phyloP scores from a whole-genome alignment of 2,888 invertebrate species.

The Cheiracanthium punctorium region DNA sequence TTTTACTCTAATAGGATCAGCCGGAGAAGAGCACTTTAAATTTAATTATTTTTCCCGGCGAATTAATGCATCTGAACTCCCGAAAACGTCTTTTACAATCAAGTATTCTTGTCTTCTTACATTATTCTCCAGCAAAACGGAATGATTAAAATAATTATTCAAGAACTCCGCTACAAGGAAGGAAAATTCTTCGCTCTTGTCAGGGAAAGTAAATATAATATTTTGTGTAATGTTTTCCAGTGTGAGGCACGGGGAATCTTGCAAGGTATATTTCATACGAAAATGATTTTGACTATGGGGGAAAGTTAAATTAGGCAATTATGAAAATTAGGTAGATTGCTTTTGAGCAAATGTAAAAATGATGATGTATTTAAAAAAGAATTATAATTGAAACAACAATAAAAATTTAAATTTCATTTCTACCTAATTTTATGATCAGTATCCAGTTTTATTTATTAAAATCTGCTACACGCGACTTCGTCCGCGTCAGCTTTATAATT shows the following conservation, averaged over 20 bases:
- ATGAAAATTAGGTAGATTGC: no score
- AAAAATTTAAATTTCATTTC: no score
- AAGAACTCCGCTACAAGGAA: neutral
- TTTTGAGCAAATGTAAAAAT: no score
- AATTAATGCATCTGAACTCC: slow-evolving; percentile 25
- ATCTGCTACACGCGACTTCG: no score
- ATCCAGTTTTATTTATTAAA: no score
- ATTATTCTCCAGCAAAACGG: slow-evolving; percentile 5
- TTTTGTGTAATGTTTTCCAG: neutral
- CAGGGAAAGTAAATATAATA: neutral
- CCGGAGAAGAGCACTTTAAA: neutral
- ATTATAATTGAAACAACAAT: no score
- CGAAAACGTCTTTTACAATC: slow-evolving; percentile 28
- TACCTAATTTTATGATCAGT: no score
- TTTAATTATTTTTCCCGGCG: slow-evolving; percentile 35
- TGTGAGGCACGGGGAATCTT: neutral
- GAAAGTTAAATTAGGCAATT: neutral
- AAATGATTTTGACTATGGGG: neutral
- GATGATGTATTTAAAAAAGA: no score
- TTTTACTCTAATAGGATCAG: slow-evolving; percentile 11
- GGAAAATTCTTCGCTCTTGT: neutral
- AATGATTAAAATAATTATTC: slow-evolving; percentile 28
- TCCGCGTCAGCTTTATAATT: no score
- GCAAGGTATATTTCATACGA: neutral
- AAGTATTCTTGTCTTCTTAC: neutral